Evolutionary conservation across 2,888 invertebrate species (phyloP), one percentile per base, ranked within the genome.

Genomic region (Scaptomyza tumidula): DNA sequence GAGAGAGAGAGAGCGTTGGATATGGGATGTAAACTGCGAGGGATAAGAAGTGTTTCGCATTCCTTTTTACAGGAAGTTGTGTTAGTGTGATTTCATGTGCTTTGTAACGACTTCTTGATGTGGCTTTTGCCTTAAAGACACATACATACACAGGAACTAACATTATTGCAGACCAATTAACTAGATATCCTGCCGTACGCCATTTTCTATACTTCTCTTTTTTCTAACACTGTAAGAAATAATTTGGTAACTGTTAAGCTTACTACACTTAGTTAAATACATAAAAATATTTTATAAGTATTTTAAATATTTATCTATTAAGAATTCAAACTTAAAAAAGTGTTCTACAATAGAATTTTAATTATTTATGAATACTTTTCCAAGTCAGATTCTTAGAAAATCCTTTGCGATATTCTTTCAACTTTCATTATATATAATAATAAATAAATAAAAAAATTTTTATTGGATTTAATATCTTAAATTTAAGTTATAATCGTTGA

Each of bases 51-150:
- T 43, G 61, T 14, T 59, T 35, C 49, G 62, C 72, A 56, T 56
- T 48, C 58, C 55, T 43, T 54, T 54, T 56, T 54, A 50, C 39
- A 49, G 39, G 5, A 5, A 9, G 39, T 1, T 3, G 14, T 14
- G 39, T 3, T 41, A 10, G 16, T 41, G 41, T 41, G 41, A 41
- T 44, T 49, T 49, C 53, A 72, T 46, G 49, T 66, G 44, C 67
- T 50, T 60, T 33, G 46, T 43, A 49, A 55, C 54, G 57, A 71
- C 71, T 67, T 60, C 56, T 52, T 45, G 64, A 54, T 54, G 58
- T 63, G 69, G 70, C 70, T 75, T 73, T 81, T 56, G 68, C 87
- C 81, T 78, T 86, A 75, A 65, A 71, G 19, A 1, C 78, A 75
- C 77, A 75, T 66, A 68, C 55, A 6, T 2, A 39, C 14, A 41